These are phyloP conservation scores for Halcyon malimbica DNA, from an alignment of 2,113 vertebrate species.

Conservation along the genomic window DNA sequence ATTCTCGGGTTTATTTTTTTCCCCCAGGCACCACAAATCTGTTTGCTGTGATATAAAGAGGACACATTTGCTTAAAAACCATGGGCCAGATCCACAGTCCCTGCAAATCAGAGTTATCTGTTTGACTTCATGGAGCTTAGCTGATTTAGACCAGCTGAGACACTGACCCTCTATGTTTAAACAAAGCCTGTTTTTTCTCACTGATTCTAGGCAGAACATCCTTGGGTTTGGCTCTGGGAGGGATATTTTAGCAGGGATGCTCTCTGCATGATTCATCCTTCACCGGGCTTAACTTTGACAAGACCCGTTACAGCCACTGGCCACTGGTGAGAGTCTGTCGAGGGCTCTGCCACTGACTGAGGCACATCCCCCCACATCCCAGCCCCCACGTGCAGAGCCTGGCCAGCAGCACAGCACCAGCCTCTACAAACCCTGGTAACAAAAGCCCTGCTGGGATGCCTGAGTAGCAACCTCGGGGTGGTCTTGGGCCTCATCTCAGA, in stretches of 20 bases:
- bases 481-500: neutral
- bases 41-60: neutral
- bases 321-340: neutral
- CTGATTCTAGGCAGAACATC: neutral
- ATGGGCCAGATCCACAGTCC: neutral
- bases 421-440: neutral
- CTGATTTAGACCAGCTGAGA: constrained; percentile 5
- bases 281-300: neutral
- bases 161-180: neutral
- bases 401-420: neutral
- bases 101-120: neutral
- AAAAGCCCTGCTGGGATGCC: neutral
- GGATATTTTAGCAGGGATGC: neutral
- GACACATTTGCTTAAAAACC: neutral
- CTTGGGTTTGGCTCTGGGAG: neutral
- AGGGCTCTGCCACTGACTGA: neutral
- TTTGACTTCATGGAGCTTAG: neutral
- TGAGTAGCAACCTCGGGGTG: neutral
- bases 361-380: neutral
- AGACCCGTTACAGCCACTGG: neutral
- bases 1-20: neutral
- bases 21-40: neutral
- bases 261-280: neutral
- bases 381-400: neutral
- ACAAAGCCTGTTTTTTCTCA: neutral